Conservation (phyloP, 2,113 vertebrate species). For the Elephas maximus region DNA sequence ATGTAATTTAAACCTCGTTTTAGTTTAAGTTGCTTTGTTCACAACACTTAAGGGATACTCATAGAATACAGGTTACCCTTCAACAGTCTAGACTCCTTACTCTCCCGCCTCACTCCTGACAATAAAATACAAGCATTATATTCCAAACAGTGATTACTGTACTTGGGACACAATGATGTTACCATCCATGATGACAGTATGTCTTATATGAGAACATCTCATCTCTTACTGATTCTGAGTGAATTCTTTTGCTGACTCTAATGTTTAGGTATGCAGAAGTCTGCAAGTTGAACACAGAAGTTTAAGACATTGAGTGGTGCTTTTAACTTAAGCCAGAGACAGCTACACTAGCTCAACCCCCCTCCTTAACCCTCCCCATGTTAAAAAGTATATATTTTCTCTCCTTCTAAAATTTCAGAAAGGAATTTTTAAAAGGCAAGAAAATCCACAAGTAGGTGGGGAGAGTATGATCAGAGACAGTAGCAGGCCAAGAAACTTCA, state of each 20-base stretch:
- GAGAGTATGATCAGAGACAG: background rate
- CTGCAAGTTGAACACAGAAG: constrained; percentile 17
- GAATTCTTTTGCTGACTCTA: constrained; percentile 41
- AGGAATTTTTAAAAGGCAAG: constrained; percentile 48
- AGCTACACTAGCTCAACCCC: background rate
- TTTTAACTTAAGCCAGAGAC: constrained; percentile 55
- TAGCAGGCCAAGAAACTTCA: constrained; percentile 6
- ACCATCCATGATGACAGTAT: constrained; percentile 8
- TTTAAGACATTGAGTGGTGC: constrained; percentile 48
- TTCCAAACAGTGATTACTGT: constrained; percentile 15
- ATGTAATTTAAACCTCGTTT: background rate
- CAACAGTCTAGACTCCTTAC: background rate
- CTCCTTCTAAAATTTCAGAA: background rate
- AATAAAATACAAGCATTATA: constrained; percentile 15
- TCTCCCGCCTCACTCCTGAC: background rate
- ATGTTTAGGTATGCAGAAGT: constrained; percentile 46
- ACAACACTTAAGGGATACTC: background rate
- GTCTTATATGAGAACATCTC: constrained; percentile 2
- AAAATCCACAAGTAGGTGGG: background rate
- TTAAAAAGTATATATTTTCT: background rate
- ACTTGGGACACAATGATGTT: constrained; percentile 7
- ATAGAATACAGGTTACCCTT: background rate
- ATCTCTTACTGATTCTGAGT: constrained; percentile 39
- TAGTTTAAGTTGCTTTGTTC: constrained; percentile 36
- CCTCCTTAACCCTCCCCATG: background rate